Base-by-base conservation (phyloP, 2,797 vertebrate genomes). In the Lacerta bilineata region DNA sequence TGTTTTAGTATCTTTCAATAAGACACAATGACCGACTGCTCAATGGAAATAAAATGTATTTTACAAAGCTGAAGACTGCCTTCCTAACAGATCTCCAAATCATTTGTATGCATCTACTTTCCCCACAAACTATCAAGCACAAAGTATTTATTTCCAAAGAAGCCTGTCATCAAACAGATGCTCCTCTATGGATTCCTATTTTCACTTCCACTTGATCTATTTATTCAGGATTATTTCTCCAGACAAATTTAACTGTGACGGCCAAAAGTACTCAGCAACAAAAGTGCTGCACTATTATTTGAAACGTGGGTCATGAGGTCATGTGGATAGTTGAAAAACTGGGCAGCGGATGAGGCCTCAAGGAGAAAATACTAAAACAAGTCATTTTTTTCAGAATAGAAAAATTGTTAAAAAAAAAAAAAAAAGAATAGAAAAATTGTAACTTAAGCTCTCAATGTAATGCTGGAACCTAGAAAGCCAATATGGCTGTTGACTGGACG, bases 21-120 rank as follows among this genome's bases (percentile, higher is more conserved):
- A 85, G 61, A 50, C 9, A 13, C 18, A 41, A 76, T 23, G 25
- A 76, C 11, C 3, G 17, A 82, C 18, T 10, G 17, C 7, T 81
- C 43, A 81, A 89, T 68, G 17, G 83, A 88, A 83, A 78, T 83
- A 78, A 82, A 89, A 59, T 41, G 15, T 81, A 74, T 80, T 76
- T 85, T 85, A 64, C 33, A 41, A 68, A 6, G 8, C 23, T 29
- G 18, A 41, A 68, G 6, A 5, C 23, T 29, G 18, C 41, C 17
- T 85, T 50, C 20, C 29, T 43, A 15, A 66, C 41, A 71, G 17
- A n/a, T 74, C 78, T 61, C 50, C 50, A 41, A 61, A 18, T 18
- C 17, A 23, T 41, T 80, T 66, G 41, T n/a, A 13, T 23, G 5
- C 76, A 66, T 39, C 13, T 8, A 27, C 10, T 33, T 11, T 80